Percentiles rank a stretch among this genome's conserved stretches.
Conservation (phyloP, 1,140 invertebrate genomes). For the Polyergus mexicanus region DNA sequence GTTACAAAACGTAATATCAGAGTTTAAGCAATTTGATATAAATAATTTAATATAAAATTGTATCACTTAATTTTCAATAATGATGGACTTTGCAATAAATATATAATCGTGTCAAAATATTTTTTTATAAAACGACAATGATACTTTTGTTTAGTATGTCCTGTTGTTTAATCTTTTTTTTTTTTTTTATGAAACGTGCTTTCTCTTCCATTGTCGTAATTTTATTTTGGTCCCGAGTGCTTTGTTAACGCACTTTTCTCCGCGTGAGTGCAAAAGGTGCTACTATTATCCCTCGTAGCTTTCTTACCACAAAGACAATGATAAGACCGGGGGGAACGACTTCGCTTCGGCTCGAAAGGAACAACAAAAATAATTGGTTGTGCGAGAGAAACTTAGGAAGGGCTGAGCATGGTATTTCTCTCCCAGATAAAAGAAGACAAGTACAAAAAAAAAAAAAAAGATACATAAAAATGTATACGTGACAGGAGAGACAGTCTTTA, state of each 20-base stretch:
- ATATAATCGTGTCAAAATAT: not conserved
- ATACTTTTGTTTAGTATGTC: not conserved
- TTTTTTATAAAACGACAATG: not conserved
- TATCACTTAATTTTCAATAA: conserved; percentile 1
- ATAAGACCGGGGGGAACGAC: conserved; percentile 31
- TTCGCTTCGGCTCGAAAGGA: conserved; percentile 35
- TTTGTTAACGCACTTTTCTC: conserved; percentile 20
- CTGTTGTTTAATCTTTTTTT: not conserved
- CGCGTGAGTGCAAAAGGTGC: conserved; percentile 20
- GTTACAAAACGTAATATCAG: not conserved
- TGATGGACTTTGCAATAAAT: not conserved
- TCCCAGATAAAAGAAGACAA: conserved; percentile 34
- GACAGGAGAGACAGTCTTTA: conserved; percentile 66
- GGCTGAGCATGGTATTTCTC: conserved; percentile 37
- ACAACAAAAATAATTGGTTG: conserved; percentile 46
- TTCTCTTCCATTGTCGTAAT: not conserved
- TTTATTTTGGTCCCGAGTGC: conserved; percentile 23
- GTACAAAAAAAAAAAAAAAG: conserved; percentile 9
- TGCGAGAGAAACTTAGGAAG: conserved; percentile 46
- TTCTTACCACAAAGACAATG: conserved; percentile 29
- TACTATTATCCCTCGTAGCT: conserved; percentile 37
- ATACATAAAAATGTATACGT: conserved; percentile 2
- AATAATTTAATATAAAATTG: not conserved
- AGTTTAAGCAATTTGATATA: not conserved
- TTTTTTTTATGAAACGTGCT: not conserved